Evolutionary conservation across 2,797 vertebrate genomes (phyloP), one percentile per base, ranked within the genome.

Genomic region (Thunnus albacares): DNA sequence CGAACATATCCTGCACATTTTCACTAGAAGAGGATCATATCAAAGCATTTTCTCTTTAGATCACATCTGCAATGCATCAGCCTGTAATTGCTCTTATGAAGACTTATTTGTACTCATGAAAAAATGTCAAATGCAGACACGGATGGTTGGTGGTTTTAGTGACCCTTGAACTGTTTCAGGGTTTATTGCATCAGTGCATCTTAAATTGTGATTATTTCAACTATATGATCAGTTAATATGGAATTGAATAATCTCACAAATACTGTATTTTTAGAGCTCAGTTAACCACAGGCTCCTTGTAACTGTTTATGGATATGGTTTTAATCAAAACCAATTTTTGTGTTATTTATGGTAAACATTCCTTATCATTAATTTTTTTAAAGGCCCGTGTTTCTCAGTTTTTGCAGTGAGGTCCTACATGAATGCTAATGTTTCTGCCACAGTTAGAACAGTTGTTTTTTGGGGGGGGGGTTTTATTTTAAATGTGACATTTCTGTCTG

Each of bases 11-110:
- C 45, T 69, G 59, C 68, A 71, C 60, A 76, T 88, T 77, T 65
- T 66, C 18, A 26, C 64, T 47, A 41, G 24, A 64, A 63, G 43
- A 68, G 9, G 41, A 80, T 49, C 9, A 55, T 74, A 73, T 82
- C 64, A 80, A 72, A 81, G 79, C 67, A 12, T 38, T 79, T 72
- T 71, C 53, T 77, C 64, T 57, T 43, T 65, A 61, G 57, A 81
- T 87, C 78, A 85, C 89, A 90, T 89, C 84, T 90, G 87, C 57
- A 72, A 84, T 24, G 28, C 72, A 89, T 90, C 77, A 87, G 81
- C 38, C 51, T 43, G 10, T 80, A 77, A 76, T 85, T 69, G 66
- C 35, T 77, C 71, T 83, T 45, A 68, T 62, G 66, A 87, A 82
- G 64, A 82, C 72, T 62, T 84, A 85, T 89, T 92, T 86, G 66